A percentile compares a stretch with the other conserved stretches of the same genome.
These are phyloP conservation scores for Bradypodion pumilum DNA, from an alignment of 2,797 vertebrate species.

Conservation along the genomic window DNA sequence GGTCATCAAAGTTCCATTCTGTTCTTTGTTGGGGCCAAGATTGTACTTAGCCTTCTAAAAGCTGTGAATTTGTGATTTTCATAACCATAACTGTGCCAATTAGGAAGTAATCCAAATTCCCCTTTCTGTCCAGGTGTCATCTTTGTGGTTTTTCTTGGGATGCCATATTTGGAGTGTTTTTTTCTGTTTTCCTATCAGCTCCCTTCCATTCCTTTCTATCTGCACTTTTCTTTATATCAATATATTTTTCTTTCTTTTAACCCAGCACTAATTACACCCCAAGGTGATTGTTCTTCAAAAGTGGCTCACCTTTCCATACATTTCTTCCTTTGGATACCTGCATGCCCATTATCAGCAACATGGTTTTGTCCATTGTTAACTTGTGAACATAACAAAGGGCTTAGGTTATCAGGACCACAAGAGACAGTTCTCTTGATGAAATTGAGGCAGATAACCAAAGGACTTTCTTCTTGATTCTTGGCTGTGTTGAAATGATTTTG, in stretches of 20 bases:
- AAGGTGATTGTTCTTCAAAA: conserved; percentile 2
- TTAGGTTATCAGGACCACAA: conserved; percentile 12
- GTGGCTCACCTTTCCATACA: background rate
- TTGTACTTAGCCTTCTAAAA: background rate
- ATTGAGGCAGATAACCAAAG: conserved; percentile 18
- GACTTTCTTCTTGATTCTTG: conserved; percentile 25
- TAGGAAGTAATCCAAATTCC: conserved; percentile 16
- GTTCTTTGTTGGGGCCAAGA: conserved; percentile 8
- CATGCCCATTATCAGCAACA: conserved; percentile 23
- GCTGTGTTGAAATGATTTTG: conserved; percentile 27
- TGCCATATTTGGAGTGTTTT: conserved; percentile 30
- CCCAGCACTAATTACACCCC: conserved; percentile 35
- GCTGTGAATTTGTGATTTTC: conserved; percentile 13
- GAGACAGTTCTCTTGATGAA: background rate
- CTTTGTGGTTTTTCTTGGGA: conserved; percentile 15
- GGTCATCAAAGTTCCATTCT: conserved; percentile 31
- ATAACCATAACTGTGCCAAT: background rate
- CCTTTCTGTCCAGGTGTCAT: background rate
- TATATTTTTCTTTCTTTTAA: conserved; percentile 41
- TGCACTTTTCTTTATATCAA: conserved; percentile 35
- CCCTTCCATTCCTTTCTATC: conserved; percentile 5
- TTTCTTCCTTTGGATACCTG: conserved; percentile 27
- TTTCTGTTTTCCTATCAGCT: conserved; percentile 10
- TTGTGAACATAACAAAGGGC: conserved; percentile 9
- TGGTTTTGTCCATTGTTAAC: conserved; percentile 27